A percentile compares a stretch with the other conserved stretches of the same genome.
Conservation (phyloP, 64 coral and sea anemone species). For the Porites lutea region DNA sequence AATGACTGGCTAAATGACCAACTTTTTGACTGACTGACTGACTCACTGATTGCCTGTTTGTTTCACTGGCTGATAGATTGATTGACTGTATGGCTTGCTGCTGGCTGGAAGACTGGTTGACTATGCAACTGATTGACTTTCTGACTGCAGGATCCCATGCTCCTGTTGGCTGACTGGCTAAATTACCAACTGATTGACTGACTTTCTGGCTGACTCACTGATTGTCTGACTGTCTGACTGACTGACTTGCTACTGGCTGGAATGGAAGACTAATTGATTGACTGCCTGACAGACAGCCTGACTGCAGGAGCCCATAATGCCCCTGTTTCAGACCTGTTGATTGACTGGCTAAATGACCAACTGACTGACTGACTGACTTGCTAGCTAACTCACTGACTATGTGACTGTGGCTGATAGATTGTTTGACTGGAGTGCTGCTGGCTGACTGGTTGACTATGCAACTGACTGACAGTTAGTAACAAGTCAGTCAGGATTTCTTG, state of each 20-base stretch:
- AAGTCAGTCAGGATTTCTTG: too few species aligned
- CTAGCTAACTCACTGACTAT: neutral
- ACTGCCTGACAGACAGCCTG: neutral
- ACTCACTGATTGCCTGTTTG: neutral
- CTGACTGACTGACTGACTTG: too few species aligned
- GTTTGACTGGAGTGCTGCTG: neutral
- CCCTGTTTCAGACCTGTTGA: neutral
- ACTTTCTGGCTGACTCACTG: too few species aligned
- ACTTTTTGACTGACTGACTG: neutral
- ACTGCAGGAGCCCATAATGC: too few species aligned
- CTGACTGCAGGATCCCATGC: neutral
- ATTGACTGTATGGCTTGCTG: too few species aligned
- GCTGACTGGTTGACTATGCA: too few species aligned
- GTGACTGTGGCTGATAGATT: too few species aligned
- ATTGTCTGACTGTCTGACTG: too few species aligned
- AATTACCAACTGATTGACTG: neutral
- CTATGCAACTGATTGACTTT: neutral
- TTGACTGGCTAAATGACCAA: neutral
- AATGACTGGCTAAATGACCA: neutral
- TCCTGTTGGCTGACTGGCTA: neutral
- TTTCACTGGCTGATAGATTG: too few species aligned
- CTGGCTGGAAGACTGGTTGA: neutral
- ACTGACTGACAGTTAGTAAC: too few species aligned
- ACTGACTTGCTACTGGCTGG: too few species aligned
- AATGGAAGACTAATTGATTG: neutral